These are phyloP conservation scores for Cebidichthys violaceus DNA, from an alignment of 2,113 vertebrate species.

Conservation along the genomic window DNA sequence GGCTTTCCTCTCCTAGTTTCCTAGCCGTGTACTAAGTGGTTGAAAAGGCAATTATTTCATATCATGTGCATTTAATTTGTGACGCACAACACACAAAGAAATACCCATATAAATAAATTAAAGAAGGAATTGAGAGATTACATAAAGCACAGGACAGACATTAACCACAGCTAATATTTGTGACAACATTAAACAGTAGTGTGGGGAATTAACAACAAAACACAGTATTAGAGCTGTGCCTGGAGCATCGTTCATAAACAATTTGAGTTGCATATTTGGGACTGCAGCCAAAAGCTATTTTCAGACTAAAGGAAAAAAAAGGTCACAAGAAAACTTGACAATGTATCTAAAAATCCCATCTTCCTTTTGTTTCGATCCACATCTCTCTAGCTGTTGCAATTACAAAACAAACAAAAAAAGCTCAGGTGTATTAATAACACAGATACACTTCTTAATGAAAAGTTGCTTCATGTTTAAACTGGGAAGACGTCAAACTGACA, in stretches of 20 bases:
- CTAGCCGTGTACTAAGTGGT: slow-evolving; percentile 8
- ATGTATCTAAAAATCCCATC: slow-evolving; percentile 7
- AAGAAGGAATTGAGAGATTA: not conserved
- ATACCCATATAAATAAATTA: not conserved
- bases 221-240: not conserved
- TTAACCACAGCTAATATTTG: not conserved
- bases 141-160: not conserved
- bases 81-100: not conserved
- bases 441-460: not conserved
- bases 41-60: not conserved
- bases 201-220: slow-evolving; percentile 1
- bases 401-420: not conserved
- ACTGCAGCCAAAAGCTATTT: slow-evolving; percentile 30
- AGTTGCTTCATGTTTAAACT: slow-evolving; percentile 10
- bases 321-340: slow-evolving; percentile 11
- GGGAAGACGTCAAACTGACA: slow-evolving; percentile 13
- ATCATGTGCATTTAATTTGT: not conserved
- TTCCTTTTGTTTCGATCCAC: not conserved
- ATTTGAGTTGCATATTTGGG: slow-evolving; percentile 22
- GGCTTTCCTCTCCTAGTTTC: slow-evolving; percentile 27
- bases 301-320: slow-evolving; percentile 11
- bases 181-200: not conserved
- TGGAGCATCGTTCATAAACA: slow-evolving; percentile 22
- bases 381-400: not conserved
- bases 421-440: slow-evolving; percentile 15